Evolutionary conservation across 2,888 invertebrate species (phyloP), one percentile per base, ranked within the genome.

Genomic region (Isotomurus palustris): DNA sequence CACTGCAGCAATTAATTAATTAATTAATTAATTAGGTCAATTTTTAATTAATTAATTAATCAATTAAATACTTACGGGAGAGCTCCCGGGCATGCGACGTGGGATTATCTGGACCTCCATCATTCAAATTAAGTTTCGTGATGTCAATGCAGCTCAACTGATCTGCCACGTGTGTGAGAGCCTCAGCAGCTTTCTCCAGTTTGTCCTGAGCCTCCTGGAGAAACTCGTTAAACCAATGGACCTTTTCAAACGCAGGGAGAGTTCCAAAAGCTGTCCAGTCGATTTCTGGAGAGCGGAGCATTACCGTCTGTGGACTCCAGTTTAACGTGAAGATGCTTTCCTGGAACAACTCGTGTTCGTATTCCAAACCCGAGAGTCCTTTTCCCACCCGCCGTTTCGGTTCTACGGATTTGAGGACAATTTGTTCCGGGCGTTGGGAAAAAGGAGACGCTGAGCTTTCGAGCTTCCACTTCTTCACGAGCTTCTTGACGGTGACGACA

Each of bases 151-250:
- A 17, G 6, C 28, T 21, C 14, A 64, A 24, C 25, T 54, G 38
- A n/a, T 25, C 47, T 6, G 48, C 27, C 10, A 60, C 40, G 4
- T 32, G 1, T 4, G 52, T 55, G 25, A 62, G 2, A 29, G 60
- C 60, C 27, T 62, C 62, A 10, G 58, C 58, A 10, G 54, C 55
- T 45, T 49, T 52, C 29, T 65, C 64, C 14, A 65, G 43, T 17
- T 41, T 40, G 29, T 59, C 58, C 19, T 53, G n/a, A 0, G 59
- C 49, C 14, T 25, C 35, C 24, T 60, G 43, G 1, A 54, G n/a
- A 54, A 65, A 65, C 22, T 48, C 29, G 12, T 22, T 27, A 36
- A 59, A 55, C 24, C 59, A 28, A 19, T 54, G 52, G n/a, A 59
- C 27, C 27, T 56, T 48, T 22, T 65, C 64, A 14, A 32, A 21